Evolutionary conservation across 2,888 invertebrate species (phyloP), one percentile per base, ranked within the genome.

Genomic region (Rhagonycha fulva): DNA sequence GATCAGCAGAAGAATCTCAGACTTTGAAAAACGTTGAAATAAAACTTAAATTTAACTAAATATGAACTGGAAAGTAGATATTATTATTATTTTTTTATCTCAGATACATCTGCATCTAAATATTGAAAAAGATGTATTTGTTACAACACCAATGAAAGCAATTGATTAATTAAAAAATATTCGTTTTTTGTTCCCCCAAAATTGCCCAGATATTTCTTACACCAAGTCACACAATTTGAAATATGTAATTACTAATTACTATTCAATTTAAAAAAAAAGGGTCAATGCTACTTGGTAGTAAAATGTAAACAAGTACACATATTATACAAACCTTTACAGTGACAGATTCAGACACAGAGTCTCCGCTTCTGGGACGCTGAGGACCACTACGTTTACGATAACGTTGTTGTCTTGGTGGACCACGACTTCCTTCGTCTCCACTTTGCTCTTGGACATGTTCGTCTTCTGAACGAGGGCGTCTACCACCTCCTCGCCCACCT

Each of bases 401-500:
- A 76, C 83, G 83, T 68, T 81, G 89, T 80, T 81, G 89, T 80
- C 89, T 87, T 77, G 87, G 88, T 71, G 86, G 87, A 79, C 88
- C 87, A 76, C 87, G 87, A 75, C 87, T 87, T 79, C 85, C 86
- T 81, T 87, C 86, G 76, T 85, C 84, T 47, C 83, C 85, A 80
- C 87, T 88, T 81, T 88, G 87, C 80, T 87, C 84, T 70, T 85
- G 85, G 62, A 85, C 88, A 82, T 88, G 87, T 80, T 86, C 87
- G 82, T 90, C 90, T 84, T 90, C 89, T 81, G 90, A 90, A 80
- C 89, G 89, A 75, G 90, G 90, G 81, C 90, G 88, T 79, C 90
- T 86, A 72, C 89, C 89, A 62, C 92, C 88, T 68, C 90, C 92
- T 81, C 92, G 90, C 81, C 93, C 92, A 68, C 93, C 93, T 81